Evolutionary conservation across 2,888 invertebrate genomes (phyloP).

Genomic region (Drosophila hamatofila): DNA sequence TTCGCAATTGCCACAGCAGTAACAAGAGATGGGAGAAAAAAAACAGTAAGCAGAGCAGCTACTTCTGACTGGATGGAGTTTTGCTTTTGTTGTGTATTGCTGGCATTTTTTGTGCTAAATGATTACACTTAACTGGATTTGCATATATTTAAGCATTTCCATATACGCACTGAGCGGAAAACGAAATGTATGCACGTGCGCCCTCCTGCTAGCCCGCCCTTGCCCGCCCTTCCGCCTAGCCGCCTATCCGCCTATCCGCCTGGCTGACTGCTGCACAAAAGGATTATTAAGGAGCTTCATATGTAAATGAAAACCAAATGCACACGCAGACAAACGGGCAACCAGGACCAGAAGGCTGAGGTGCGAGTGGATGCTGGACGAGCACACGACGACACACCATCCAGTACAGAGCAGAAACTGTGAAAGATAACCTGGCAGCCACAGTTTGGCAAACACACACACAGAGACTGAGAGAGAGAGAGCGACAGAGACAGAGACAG

Average conservation of each 20-base stretch:
- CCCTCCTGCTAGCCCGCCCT: conserved; percentile 17
- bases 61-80: conserved; percentile 24
- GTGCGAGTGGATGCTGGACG: conserved; percentile 8
- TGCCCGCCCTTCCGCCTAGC: conserved; percentile 14
- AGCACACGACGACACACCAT: conserved; percentile 21
- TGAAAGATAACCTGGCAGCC: conserved; percentile 80
- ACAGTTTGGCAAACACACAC: conserved; percentile 80
- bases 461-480: conserved; percentile 40
- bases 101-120: conserved; percentile 74
- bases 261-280: conserved; percentile 76
- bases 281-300: conserved; percentile 82
- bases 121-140: conserved; percentile 81
- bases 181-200: conserved; percentile 78
- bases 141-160: conserved; percentile 81
- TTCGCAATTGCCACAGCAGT: conserved; percentile 51
- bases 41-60: conserved; percentile 33
- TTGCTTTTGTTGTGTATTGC: conserved; percentile 50
- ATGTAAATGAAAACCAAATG: conserved; percentile 81
- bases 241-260: conserved; percentile 27
- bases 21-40: background rate
- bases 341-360: conserved; percentile 13
- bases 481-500: background rate
- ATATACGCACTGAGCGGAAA: conserved; percentile 73
- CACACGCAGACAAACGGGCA: conserved; percentile 72
- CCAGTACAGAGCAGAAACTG: conserved; percentile 48